Base-by-base conservation (phyloP, 2,888 invertebrate species). In the Drosophila prolongata region DNA sequence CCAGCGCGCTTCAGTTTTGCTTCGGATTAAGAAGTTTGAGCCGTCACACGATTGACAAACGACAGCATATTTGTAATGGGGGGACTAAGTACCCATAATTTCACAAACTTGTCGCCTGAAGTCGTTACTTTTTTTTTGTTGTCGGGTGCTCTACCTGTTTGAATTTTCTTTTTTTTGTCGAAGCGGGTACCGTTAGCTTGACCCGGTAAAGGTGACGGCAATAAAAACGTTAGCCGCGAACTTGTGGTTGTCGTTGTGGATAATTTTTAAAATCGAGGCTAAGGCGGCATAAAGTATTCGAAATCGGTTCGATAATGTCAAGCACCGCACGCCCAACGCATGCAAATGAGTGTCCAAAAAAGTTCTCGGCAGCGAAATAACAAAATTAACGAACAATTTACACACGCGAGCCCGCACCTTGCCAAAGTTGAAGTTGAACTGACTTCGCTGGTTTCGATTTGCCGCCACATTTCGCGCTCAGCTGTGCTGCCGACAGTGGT, bases 121-220 rank as follows among this genome's bases (percentile, higher is more conserved):
- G 53, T 80, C 64, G 75, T 80, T 56, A 61, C 57, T 42, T 44
- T 47, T 61, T 34, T 16, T 38, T 30, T 44, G 46, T 42, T 30
- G 30, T 52, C 16, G 30, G 42, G 47, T 60, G 38, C 46, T 73
- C 66, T 76, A 76, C 75, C 75, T 75, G 81, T 78, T 78, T 81
- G 72, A 83, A 83, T 86, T 86, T 85, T 81, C 78, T 80, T 83
- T 82, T 82, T 81, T 80, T 80, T 83, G 80, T 79, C 61, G 67
- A 73, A 70, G 61, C 54, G 76, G 52, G 55, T 75, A 80, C 84
- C 86, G 86, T 84, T 86, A 86, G 68, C 50, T 79, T 86, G 86
- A 85, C 84, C 86, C 80, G 82, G 75, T 79, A 72, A 53, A 62
- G 62, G 62, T 64, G 62, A 64, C 59, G 59, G 43, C 53, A 30